Base-by-base conservation (phyloP, 92 coral and sea anemone species). In the Plumapathes pennacea region DNA sequence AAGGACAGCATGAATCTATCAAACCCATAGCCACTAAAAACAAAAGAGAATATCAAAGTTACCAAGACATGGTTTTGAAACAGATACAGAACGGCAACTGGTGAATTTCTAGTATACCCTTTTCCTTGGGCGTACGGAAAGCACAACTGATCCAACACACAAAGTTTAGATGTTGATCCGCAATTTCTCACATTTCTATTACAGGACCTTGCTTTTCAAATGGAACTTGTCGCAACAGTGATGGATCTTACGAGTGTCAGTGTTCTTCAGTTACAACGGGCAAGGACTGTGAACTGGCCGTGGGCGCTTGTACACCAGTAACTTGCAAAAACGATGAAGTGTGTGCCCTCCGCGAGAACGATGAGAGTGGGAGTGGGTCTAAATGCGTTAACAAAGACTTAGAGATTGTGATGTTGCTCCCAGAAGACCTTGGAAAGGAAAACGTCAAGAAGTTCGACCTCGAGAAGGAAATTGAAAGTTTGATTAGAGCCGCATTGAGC, bases 171-270 rank as follows among this genome's bases (percentile, higher is more conserved):
- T n/a, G n/a, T n/a, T n/a, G n/a, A n/a, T n/a, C n/a, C n/a, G n/a
- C n/a, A n/a, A n/a, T n/a, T n/a, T n/a, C n/a, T n/a, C n/a, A n/a
- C n/a, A n/a, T 23, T 18, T 28, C 20, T 2, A 25, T 42, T 43
- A 10, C 54, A 87, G 95, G 60, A 25, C 72, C 95, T 15, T 87
- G 96, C 63, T 54, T 56, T 25, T 59, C 67, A 39, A 77, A 57
- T 40, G 89, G 89, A 20, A 46, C 78, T 0, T 88, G 96, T 36
- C 20, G 11, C 5, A 82, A 88, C 71, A 77, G 65, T 15, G 26
- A 11, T 17, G 96, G 96, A 5, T 81, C 80, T 13, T 88, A 61
- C 70, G 60, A 71, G 13, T 88, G 96, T 68, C 55, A 54, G 25
- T 88, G 96, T 46, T n/a, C 45, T 9, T 39, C 44, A 32, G 25